Evolutionary conservation across 2,888 invertebrate species (phyloP), one percentile per base, ranked within the genome.

Genomic region (Chymomyza fuscimana): DNA sequence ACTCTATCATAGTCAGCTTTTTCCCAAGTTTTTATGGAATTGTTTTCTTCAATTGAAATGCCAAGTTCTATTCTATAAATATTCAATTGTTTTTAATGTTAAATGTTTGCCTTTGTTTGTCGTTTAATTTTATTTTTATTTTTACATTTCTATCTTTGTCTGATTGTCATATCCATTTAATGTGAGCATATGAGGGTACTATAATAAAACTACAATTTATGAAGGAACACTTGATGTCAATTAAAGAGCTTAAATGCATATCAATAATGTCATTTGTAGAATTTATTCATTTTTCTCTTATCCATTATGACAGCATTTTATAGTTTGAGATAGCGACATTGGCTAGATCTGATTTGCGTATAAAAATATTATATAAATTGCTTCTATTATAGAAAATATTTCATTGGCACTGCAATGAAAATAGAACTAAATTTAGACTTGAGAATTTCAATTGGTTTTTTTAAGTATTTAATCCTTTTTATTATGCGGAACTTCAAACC

Each of bases 31-130:
- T 3, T 46, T 46, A 46, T 46, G 6, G 40, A 46, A 46, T 46
- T 46, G 40, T 46, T 46, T 46, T 46, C 12, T 12, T 46, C 22
- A 54, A 54, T 54, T 54, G 16, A 22, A 54, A 54, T 54, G 54
- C 61, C 12, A 65, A 69, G 73, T 72, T 72, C 29, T 46, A 54
- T 69, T 77, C 72, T 60, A 60, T 67, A 65, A 77, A 73, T 73
- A 76, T 63, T 79, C 67, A 80, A 85, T 83, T 86, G 87, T 74
- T 64, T 71, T 72, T 63, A 77, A 77, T 74, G 69, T 59, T 58
- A 79, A 72, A 80, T 76, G 85, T 85, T 80, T 84, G 87, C 70
- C 22, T 69, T 73, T 77, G 70, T 69, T 79, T 83, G 78, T 40
- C 60, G 54, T 67, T 61, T 60, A 67, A 61, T 67, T 59, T 69